Base-by-base conservation (phyloP, 2,797 vertebrate genomes). In the Pantherophis vulpinus region DNA sequence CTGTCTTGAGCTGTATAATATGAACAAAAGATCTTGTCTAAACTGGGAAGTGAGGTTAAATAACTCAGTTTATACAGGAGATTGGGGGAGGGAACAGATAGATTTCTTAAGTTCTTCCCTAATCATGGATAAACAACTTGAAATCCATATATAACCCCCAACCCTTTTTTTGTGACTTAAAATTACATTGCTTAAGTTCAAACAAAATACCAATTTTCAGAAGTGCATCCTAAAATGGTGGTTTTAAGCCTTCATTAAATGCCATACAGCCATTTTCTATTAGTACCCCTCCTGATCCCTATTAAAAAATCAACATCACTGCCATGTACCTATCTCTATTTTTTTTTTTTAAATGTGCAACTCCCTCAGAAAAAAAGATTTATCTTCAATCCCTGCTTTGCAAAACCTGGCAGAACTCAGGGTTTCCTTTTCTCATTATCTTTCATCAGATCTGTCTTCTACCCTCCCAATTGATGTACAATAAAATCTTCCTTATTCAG, bases 401-500 rank as follows among this genome's bases (percentile, higher is more conserved):
- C 16, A 58, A 18, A 27, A 23, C 79, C 27, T 74, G 70, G 32
- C 6, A 74, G 32, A 74, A 37, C 16, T 37, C 70, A 12, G 14
- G 13, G 6, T 16, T 51, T 20, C 59, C 89, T 86, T 60, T 63
- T 56, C 20, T 86, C 54, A 47, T 90, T 59, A 27, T 74, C 66
- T 37, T 74, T 37, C 66, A 74, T 74, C 66, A 37, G 47, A 60
- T 42, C 37, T 27, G 7, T 2, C 37, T 4, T 13, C 63, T 27
- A 12, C 7, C 14, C 25, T 27, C 55, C n/a, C 55, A 2, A 14
- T 42, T 66, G 9, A 58, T 14, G 60, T 74, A 32, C 42, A 94
- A 92, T 94, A 94, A 94, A 88, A 27, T 37, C 51, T 88, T 59
- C 58, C n/a, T 83, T 51, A 10, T 9, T 42, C 56, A 83, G 58